Evolutionary conservation across 2,797 vertebrate genomes (phyloP).

Genomic region (Neosilurus hyrtlii): DNA sequence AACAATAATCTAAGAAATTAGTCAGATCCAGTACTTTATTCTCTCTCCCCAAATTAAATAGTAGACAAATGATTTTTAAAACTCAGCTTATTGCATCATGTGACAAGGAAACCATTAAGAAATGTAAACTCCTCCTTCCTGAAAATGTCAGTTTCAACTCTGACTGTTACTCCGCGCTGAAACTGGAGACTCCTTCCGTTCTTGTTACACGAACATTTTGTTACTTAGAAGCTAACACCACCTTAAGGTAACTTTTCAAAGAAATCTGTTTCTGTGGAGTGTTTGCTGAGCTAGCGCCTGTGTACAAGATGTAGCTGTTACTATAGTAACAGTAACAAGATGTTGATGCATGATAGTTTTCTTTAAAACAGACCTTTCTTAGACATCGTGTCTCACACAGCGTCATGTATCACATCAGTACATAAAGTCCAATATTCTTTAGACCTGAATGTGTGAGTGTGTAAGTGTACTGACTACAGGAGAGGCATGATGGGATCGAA

Average conservation of each 20-base stretch:
- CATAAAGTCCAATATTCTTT: not conserved
- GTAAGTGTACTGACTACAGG: not conserved
- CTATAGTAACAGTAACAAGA: not conserved
- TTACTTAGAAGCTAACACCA: too few species aligned
- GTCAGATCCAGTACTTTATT: not conserved
- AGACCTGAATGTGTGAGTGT: not conserved
- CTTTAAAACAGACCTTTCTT: not conserved
- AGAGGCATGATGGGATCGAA: conserved; percentile 22
- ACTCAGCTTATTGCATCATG: not conserved
- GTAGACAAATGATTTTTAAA: too few species aligned
- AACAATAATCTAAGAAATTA: too few species aligned
- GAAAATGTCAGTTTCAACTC: not conserved
- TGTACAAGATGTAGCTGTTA: not conserved
- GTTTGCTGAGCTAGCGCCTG: not conserved
- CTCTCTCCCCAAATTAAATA: not conserved
- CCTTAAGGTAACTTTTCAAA: too few species aligned
- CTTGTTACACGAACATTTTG: not conserved
- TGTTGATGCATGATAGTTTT: not conserved
- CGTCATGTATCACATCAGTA: not conserved
- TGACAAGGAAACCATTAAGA: not conserved
- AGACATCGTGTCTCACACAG: not conserved
- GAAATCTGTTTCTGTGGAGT: not conserved
- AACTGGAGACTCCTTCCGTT: not conserved
- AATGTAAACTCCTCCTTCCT: not conserved
- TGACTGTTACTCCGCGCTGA: not conserved